Evolutionary conservation across 1,140 invertebrate genomes (phyloP).

Genomic region (Drosophila suzukii): DNA sequence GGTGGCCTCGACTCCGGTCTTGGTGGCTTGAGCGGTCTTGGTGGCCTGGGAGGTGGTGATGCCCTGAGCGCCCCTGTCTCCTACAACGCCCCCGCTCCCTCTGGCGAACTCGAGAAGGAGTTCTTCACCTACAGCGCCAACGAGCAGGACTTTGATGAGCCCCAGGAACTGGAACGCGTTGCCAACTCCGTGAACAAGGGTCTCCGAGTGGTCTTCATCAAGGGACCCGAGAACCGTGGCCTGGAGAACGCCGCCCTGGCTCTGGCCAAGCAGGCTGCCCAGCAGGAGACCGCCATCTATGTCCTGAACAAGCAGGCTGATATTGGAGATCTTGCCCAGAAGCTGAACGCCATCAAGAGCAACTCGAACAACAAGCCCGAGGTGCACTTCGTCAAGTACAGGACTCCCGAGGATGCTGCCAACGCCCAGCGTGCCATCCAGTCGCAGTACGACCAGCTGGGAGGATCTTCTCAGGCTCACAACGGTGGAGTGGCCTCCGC

Average conservation of each 20-base stretch:
- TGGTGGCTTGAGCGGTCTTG: slow-evolving; percentile 31
- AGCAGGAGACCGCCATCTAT: slow-evolving; percentile 61
- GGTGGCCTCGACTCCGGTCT: slow-evolving; percentile 27
- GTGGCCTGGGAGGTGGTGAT: slow-evolving; percentile 46
- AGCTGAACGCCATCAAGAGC: slow-evolving; percentile 44
- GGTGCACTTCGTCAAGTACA: slow-evolving; percentile 67
- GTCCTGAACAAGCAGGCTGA: slow-evolving; percentile 55
- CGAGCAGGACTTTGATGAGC: slow-evolving; percentile 60
- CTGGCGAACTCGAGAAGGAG: slow-evolving; percentile 60
- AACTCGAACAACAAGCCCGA: slow-evolving; percentile 55
- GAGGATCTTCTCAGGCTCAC: slow-evolving; percentile 46
- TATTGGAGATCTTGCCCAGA: slow-evolving; percentile 28
- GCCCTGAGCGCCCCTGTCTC: slow-evolving; percentile 27
- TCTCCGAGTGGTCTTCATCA: slow-evolving; percentile 69
- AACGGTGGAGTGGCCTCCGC: slow-evolving; percentile 61
- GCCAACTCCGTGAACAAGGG: slow-evolving; percentile 51
- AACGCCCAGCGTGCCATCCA: slow-evolving; percentile 65
- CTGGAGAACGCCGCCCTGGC: slow-evolving; percentile 67
- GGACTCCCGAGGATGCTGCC: slow-evolving; percentile 62
- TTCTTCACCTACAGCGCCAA: slow-evolving; percentile 61
- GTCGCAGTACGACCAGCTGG: slow-evolving; percentile 58
- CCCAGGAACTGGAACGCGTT: slow-evolving; percentile 33
- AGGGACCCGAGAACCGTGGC: slow-evolving; percentile 64
- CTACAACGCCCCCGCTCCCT: slow-evolving; percentile 40
- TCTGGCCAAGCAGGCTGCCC: slow-evolving; percentile 68